phyloP scores from a whole-genome alignment of 2,797 vertebrate genomes.

The Mormyrus proboscirostris region DNA sequence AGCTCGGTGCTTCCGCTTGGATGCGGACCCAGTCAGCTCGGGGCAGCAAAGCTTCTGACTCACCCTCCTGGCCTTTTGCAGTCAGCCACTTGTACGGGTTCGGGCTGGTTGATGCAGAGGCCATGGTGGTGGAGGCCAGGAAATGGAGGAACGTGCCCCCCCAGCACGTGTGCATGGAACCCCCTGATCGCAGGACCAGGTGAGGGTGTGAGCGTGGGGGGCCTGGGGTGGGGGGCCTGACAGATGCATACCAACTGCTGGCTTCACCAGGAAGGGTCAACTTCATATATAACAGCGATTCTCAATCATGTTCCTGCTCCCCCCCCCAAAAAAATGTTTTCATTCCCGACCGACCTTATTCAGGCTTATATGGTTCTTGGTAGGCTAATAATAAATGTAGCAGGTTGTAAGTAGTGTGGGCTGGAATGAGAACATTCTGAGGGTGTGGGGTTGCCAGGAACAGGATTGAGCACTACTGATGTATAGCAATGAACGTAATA shows the following conservation, averaged over 20 bases:
- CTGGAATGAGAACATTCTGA: background rate
- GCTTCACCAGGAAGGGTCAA: background rate
- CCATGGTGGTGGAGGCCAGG: conserved; percentile 77
- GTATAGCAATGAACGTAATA: background rate
- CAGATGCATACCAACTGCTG: background rate
- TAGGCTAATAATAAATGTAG: background rate
- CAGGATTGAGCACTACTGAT: background rate
- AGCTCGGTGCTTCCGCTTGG: background rate
- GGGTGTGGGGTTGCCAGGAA: background rate
- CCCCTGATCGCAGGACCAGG: conserved; percentile 67
- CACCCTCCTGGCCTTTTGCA: conserved; percentile 36
- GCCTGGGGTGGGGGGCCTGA: background rate
- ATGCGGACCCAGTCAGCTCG: background rate
- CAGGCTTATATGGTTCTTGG: background rate
- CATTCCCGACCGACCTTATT: background rate
- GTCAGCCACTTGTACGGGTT: conserved; percentile 93
- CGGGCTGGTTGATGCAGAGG: conserved; percentile 85
- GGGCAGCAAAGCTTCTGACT: background rate
- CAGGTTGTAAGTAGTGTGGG: background rate
- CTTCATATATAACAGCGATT: background rate
- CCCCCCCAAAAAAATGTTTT: background rate
- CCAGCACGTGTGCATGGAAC: conserved; percentile 71
- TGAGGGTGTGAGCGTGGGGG: conserved; percentile 42
- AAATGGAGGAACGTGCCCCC: conserved; percentile 76
- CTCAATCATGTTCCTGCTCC: background rate